Evolutionary conservation across 2,888 invertebrate species (phyloP).

Genomic region (Cryptops parisi): DNA sequence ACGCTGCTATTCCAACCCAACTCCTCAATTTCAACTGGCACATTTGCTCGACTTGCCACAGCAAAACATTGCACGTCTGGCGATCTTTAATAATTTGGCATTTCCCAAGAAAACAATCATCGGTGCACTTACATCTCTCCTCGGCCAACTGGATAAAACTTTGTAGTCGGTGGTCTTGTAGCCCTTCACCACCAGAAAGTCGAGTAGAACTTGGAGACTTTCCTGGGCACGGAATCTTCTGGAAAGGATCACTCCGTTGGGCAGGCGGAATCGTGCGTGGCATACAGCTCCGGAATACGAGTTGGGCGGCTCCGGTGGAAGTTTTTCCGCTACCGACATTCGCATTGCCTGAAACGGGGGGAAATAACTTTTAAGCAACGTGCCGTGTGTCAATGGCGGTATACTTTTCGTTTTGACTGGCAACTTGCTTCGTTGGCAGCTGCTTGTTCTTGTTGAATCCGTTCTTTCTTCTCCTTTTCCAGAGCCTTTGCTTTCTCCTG

Average conservation of each 20-base stretch:
- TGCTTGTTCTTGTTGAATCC: conserved; percentile 53
- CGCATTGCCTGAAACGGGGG: conserved; percentile 28
- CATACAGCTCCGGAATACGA: conserved; percentile 25
- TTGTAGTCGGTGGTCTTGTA: conserved; percentile 77
- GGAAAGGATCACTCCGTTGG: conserved; percentile 58
- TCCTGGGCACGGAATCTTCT: conserved; percentile 54
- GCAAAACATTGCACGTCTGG: too few species aligned
- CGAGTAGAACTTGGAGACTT: conserved; percentile 53
- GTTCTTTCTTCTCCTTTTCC: conserved; percentile 56
- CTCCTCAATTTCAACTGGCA: too few species aligned
- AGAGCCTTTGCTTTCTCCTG: conserved; percentile 39
- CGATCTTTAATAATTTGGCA: too few species aligned
- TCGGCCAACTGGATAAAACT: conserved; percentile 84
- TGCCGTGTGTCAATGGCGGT: too few species aligned
- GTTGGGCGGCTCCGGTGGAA: conserved; percentile 34
- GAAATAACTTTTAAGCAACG: too few species aligned
- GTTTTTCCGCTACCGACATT: conserved; percentile 28
- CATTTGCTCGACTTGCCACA: too few species aligned
- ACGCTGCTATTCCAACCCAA: too few species aligned
- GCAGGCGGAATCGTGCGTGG: conserved; percentile 57
- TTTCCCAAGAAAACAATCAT: neutral
- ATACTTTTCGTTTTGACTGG: too few species aligned
- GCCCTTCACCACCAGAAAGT: conserved; percentile 76
- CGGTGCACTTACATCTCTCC: conserved; percentile 68
- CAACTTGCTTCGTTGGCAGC: conserved; percentile 50